Evolutionary conservation across 2,113 vertebrate species (phyloP).

Genomic region (Sorex fumeus): DNA sequence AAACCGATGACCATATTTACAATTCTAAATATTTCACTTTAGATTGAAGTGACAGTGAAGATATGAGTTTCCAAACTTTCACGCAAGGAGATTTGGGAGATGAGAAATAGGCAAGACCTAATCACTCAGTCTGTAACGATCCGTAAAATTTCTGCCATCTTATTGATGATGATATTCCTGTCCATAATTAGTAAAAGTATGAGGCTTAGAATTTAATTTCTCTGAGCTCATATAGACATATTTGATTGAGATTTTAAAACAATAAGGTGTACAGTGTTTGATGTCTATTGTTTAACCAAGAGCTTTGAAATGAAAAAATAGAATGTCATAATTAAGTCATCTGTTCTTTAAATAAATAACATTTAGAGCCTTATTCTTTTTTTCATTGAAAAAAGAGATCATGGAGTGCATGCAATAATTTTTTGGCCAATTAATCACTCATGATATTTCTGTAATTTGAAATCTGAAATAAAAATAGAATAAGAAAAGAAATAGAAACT

Average conservation of each 20-base stretch:
- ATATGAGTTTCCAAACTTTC: neutral
- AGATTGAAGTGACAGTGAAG: neutral
- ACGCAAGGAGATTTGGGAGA: neutral
- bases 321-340: neutral
- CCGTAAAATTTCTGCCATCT: neutral
- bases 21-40: neutral
- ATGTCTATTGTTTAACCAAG: neutral
- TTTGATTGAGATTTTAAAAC: neutral
- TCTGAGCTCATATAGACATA: neutral
- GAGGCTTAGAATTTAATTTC: neutral
- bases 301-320: conserved; percentile 29
- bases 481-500: neutral
- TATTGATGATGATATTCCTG: neutral
- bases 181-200: neutral
- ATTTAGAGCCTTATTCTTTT: neutral
- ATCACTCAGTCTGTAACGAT: neutral
- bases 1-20: neutral
- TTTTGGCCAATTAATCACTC: neutral
- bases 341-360: neutral
- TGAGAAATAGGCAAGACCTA: neutral
- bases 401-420: neutral
- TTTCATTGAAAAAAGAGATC: neutral
- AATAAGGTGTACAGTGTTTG: too few species aligned
- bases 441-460: neutral
- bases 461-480: neutral